Evolutionary conservation across 2,888 invertebrate genomes (phyloP).

Genomic region (Papilio protenor): DNA sequence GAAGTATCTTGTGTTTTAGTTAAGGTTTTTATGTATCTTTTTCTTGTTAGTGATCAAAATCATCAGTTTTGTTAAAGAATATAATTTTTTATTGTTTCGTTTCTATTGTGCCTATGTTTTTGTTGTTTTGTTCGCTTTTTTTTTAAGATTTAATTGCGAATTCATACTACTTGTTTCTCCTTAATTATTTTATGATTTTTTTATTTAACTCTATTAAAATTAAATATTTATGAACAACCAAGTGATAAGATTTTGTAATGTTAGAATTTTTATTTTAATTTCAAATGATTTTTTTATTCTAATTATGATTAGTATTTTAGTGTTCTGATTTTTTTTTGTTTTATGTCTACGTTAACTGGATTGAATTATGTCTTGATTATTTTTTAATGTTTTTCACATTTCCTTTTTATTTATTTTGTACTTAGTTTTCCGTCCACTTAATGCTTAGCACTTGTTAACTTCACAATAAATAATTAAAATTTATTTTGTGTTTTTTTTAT

Average conservation of each 20-base stretch:
- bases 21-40: not conserved
- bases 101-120: not conserved
- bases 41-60: not conserved
- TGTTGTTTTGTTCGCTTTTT: not conserved
- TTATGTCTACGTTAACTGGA: not conserved
- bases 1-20: not conserved
- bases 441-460: slow-evolving; percentile 48
- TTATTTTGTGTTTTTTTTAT: slow-evolving; percentile 39
- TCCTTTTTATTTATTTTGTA: slow-evolving; percentile 46
- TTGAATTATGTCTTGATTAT: slow-evolving; percentile 25
- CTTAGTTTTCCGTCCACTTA: slow-evolving; percentile 53
- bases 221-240: not conserved
- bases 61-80: not conserved
- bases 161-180: not conserved
- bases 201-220: not conserved
- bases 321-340: not conserved
- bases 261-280: not conserved
- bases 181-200: not conserved
- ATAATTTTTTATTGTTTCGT: not conserved
- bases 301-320: not conserved
- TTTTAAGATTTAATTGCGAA: not conserved
- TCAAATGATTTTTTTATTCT: not conserved
- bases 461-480: slow-evolving; percentile 46
- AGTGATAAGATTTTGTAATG: slow-evolving; percentile 1
- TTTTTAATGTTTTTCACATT: slow-evolving; percentile 31